phyloP scores from a whole-genome alignment of 2,113 vertebrate genomes.

The Proterorhinus semilunaris region DNA sequence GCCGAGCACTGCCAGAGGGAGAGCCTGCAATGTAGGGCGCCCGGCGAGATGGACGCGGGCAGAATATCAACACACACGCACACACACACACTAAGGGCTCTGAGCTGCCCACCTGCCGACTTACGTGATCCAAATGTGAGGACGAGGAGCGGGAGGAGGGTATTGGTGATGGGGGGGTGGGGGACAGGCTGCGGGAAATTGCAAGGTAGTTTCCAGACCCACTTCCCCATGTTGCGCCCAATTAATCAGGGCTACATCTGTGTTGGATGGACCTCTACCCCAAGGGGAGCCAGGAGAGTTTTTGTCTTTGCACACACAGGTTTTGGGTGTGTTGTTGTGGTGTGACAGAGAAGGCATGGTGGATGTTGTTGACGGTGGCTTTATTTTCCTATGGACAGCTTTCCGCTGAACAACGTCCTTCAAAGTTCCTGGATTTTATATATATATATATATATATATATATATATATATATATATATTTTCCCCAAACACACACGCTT shows the following conservation, averaged over 20 bases:
- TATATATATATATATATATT: not conserved
- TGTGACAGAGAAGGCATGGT: conserved; percentile 31
- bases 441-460: not conserved
- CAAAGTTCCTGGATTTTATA: conserved; percentile 1
- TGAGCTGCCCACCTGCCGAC: conserved; percentile 79
- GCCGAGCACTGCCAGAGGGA: conserved; percentile 77
- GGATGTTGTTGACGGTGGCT: conserved; percentile 30
- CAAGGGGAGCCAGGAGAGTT: conserved; percentile 48
- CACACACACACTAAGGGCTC: conserved; percentile 65
- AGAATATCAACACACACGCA: conserved; percentile 79
- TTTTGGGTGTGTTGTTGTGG: conserved; percentile 34
- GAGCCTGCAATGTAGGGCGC: conserved; percentile 82
- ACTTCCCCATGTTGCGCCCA: conserved; percentile 79
- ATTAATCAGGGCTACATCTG: conserved; percentile 83
- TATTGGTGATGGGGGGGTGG: conserved; percentile 9
- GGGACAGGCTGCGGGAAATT: conserved; percentile 73
- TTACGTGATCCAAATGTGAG: conserved; percentile 75
- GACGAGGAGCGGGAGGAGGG: conserved; percentile 39
- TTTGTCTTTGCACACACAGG: conserved; percentile 42
- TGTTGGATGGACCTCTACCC: conserved; percentile 74
- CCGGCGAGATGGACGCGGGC: conserved; percentile 76
- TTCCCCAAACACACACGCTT: conserved; percentile 11
- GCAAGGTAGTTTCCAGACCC: conserved; percentile 83
- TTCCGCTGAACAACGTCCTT: conserved; percentile 25
- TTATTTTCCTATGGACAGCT: conserved; percentile 37